These are phyloP conservation scores for Nephrocerus scutellatus DNA, from an alignment of 2,888 invertebrate species.

Conservation along the genomic window DNA sequence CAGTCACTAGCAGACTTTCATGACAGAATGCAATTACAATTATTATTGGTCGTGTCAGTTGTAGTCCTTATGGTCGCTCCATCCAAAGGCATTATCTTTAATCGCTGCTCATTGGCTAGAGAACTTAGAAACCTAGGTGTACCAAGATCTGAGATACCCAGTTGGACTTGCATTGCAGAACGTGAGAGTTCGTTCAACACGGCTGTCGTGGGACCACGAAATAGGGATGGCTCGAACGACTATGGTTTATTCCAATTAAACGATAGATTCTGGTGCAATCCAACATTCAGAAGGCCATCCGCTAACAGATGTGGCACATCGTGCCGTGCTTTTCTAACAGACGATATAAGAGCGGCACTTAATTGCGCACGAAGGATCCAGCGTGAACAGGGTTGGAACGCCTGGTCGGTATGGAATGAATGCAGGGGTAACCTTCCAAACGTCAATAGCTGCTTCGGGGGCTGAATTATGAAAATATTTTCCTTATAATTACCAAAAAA, in stretches of 20 bases:
- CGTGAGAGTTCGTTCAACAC: conserved; percentile 48
- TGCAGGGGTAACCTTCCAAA: conserved; percentile 31
- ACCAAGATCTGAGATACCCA: conserved; percentile 33
- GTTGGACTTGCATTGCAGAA: conserved; percentile 40
- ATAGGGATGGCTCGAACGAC: conserved; percentile 49
- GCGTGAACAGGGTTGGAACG: conserved; percentile 40
- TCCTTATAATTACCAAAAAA: no score
- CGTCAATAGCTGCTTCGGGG: conserved; percentile 33
- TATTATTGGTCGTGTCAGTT: conserved; percentile 5
- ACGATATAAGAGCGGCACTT: conserved; percentile 38
- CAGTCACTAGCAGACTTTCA: no score
- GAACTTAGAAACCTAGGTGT: conserved; percentile 40
- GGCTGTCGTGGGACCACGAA: conserved; percentile 46
- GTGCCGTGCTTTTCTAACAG: conserved; percentile 36
- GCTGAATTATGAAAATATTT: no score
- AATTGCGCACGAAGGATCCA: conserved; percentile 37
- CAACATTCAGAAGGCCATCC: conserved; percentile 29
- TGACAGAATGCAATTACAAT: no score
- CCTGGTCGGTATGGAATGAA: conserved; percentile 39
- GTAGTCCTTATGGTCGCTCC: conserved; percentile 23
- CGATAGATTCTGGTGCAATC: conserved; percentile 43
- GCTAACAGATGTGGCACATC: conserved; percentile 40
- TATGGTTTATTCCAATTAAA: conserved; percentile 47
- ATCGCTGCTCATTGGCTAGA: conserved; percentile 37
- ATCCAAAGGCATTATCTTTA: conserved; percentile 26